Base-by-base conservation (phyloP, 1,140 invertebrate genomes). In the Lepidurus couesii region DNA sequence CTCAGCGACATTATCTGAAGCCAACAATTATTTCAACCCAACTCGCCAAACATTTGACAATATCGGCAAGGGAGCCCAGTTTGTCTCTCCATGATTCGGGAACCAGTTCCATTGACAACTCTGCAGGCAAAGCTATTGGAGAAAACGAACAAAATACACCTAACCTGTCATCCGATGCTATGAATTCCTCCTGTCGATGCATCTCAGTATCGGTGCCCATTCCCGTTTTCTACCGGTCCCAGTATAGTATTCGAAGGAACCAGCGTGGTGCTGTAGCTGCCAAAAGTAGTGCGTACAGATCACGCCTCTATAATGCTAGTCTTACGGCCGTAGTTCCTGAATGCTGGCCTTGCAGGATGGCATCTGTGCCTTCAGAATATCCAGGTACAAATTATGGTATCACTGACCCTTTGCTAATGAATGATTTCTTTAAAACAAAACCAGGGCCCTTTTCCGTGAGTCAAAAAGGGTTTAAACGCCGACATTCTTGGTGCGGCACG, bases 401-500 rank as follows among this genome's bases (percentile, higher is more conserved):
- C 21, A 5, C 21, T 65, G 7, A 16, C 8, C 16, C 16, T 16
- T 13, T 65, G 34, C 34, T 65, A 13, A 13, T 65, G 16, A 16
- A 47, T 0, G 4, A 65, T 21, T 21, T 10, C 9, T 47, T 65
- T 65, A 7, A n/a, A 16, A n/a, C 1, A n/a, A 16, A 9, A 53
- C 0, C 5, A 53, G 53, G 53, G 5, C 53, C 16, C 6, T 65
- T 65, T 13, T n/a, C 9, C 21, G 16, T 65, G 53, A 65, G 21
- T 65, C 8, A 65, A 16, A 65, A 65, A 21, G 16, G 21, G 16
- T 65, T 65, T 16, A 65, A 65, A 16, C 53, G 53, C 13, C 53
- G 53, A 3, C 53, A 65, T 65, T 65, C 53, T 65, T 65, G 53
- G 53, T 65, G 53, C 13, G 53, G 53, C 53, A 65, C 53, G 9